Evolutionary conservation across 2,113 vertebrate species (phyloP), one percentile per base, ranked within the genome.

Genomic region (Coturnix japonica): DNA sequence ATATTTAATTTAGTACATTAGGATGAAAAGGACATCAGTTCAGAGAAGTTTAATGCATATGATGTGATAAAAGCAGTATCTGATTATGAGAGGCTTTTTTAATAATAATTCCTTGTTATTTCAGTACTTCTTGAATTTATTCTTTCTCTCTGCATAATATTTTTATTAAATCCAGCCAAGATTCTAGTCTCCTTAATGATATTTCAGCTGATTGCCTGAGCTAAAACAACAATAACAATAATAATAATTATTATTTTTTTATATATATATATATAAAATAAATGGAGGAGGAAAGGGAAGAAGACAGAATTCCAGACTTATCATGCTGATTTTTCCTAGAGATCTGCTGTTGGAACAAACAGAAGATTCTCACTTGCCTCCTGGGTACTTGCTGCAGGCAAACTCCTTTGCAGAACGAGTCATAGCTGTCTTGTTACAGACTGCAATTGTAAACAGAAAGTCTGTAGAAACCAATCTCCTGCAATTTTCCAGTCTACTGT

Each of bases 1-100:
- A 98, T 98, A 98, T 97, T 98, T 98, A 98, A 98, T 98, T 98
- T 98, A 97, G 92, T 96, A 96, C 82, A 97, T 97, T 97, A 96
- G 95, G 97, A 98, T 98, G 97, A 98, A 98, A 98, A 98, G 96
- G 96, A 96, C 95, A 98, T 97, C 96, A 96, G 94, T 97, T 97
- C 94, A 97, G 96, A 97, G 87, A 97, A 96, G 92, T 98, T 98
- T 97, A 98, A 97, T 97, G 93, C 82, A 95, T 95, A 96, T 97
- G 96, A 97, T 98, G 95, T 84, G 94, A 97, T 97, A 97, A 98
- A 98, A 98, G 91, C 93, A 95, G 89, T 96, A 96, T 97, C 94
- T 95, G 96, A 97, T 97, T 97, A 98, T 97, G 82, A 94, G 71
- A 91, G 66, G 47, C 13, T 94, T 31, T 91, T n/a, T 92, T 96